These are phyloP conservation scores for Ormyrus pomaceus DNA, from an alignment of 2,888 invertebrate genomes.

Conservation along the genomic window DNA sequence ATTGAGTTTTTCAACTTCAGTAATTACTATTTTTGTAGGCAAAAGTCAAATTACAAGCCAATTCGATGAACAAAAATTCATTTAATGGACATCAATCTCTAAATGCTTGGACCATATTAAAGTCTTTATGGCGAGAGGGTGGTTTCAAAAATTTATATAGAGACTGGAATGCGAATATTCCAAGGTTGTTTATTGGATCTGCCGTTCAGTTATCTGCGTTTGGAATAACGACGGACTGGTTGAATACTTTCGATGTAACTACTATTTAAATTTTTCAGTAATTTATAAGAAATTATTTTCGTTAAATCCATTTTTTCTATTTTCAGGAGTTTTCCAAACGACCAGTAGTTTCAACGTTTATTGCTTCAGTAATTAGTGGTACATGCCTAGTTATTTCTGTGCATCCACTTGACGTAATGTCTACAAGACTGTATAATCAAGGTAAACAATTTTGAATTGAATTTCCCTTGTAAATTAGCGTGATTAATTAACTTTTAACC, in stretches of 20 bases:
- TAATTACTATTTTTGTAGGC: conserved; percentile 76
- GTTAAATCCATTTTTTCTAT: background rate
- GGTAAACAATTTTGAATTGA: conserved; percentile 75
- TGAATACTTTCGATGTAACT: conserved; percentile 71
- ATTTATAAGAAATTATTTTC: background rate
- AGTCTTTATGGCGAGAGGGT: conserved; percentile 78
- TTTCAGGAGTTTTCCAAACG: conserved; percentile 76
- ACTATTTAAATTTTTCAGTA: conserved; percentile 74
- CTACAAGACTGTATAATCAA: conserved; percentile 93
- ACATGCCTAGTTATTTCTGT: conserved; percentile 85
- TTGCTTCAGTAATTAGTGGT: conserved; percentile 86
- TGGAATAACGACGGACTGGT: conserved; percentile 82
- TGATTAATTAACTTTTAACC: background rate
- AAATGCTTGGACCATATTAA: conserved; percentile 82
- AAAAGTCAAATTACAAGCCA: conserved; percentile 88
- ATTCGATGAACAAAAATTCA: conserved; percentile 85
- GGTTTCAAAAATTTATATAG: conserved; percentile 84
- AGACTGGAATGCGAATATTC: conserved; percentile 85
- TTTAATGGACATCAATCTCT: conserved; percentile 85
- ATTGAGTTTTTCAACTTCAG: too few species aligned
- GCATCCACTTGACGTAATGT: conserved; percentile 92
- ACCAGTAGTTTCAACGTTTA: conserved; percentile 82
- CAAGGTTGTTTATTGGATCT: conserved; percentile 87
- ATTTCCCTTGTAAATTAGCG: too few species aligned
- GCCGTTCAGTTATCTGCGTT: conserved; percentile 90